Evolutionary conservation across 2,888 invertebrate species (phyloP).

Genomic region (Scaptomyza flava): DNA sequence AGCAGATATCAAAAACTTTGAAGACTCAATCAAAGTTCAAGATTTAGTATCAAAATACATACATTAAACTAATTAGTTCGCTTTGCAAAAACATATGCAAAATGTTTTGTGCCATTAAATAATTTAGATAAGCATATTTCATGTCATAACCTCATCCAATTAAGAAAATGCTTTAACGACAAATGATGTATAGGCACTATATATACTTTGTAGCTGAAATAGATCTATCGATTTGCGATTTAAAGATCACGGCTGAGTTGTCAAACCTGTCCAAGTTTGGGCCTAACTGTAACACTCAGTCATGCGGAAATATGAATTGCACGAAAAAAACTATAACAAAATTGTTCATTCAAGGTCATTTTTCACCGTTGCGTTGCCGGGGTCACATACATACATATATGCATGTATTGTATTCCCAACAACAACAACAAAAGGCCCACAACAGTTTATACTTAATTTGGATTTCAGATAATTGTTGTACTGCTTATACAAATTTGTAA

Average conservation of each 20-base stretch:
- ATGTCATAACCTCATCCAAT: background rate
- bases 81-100: background rate
- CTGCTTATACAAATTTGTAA: conserved; percentile 56
- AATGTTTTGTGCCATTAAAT: conserved; percentile 2
- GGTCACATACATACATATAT: conserved; percentile 29
- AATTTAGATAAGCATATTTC: conserved; percentile 6
- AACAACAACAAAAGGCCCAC: conserved; percentile 27
- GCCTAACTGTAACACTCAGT: conserved; percentile 71
- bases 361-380: conserved; percentile 56
- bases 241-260: conserved; percentile 39
- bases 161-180: background rate
- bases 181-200: background rate
- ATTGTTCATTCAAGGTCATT: conserved; percentile 57
- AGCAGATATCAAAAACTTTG: background rate
- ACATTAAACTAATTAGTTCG: background rate
- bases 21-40: background rate
- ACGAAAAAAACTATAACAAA: conserved; percentile 13
- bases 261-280: conserved; percentile 30
- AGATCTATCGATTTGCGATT: background rate
- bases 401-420: background rate
- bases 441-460: conserved; percentile 65
- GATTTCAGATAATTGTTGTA: conserved; percentile 57
- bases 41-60: background rate
- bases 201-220: background rate
- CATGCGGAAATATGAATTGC: conserved; percentile 79